Conservation (phyloP, 1,140 invertebrate genomes). For the Rhopalosiphum maidis region DNA sequence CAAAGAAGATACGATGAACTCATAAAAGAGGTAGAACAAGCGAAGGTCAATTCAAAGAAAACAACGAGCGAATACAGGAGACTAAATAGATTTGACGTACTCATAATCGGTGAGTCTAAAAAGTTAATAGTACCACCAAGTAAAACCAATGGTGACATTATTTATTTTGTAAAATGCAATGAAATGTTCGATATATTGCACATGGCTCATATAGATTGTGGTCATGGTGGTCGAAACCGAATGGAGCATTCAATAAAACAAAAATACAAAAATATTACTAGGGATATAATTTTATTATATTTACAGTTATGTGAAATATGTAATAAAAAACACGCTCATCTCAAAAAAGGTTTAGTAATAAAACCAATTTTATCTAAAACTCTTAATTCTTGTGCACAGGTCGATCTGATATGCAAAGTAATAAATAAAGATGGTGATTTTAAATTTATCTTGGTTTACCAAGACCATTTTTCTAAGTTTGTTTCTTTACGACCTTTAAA, state of each 20-base stretch:
- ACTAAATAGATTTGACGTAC: background rate
- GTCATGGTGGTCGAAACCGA: background rate
- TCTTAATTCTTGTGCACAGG: too few species aligned
- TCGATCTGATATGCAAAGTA: too few species aligned
- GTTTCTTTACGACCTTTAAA: background rate
- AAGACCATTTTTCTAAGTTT: constrained; percentile 45
- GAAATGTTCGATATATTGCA: constrained; percentile 1
- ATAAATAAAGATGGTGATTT: too few species aligned
- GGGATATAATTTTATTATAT: background rate
- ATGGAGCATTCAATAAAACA: background rate
- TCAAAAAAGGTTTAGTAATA: too few species aligned
- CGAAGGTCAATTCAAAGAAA: background rate
- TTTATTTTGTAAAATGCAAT: background rate
- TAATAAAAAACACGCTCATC: background rate
- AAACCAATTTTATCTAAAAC: too few species aligned
- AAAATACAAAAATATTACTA: background rate
- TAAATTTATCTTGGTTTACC: constrained; percentile 34
- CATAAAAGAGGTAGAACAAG: background rate
- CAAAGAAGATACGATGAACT: background rate
- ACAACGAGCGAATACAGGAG: background rate
- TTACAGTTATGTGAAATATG: background rate
- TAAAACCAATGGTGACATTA: background rate
- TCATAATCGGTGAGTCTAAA: background rate
- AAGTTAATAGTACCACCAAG: background rate
- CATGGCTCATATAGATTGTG: background rate